Base-by-base conservation (phyloP, 2,113 vertebrate genomes). In the Brevimyrus niger region DNA sequence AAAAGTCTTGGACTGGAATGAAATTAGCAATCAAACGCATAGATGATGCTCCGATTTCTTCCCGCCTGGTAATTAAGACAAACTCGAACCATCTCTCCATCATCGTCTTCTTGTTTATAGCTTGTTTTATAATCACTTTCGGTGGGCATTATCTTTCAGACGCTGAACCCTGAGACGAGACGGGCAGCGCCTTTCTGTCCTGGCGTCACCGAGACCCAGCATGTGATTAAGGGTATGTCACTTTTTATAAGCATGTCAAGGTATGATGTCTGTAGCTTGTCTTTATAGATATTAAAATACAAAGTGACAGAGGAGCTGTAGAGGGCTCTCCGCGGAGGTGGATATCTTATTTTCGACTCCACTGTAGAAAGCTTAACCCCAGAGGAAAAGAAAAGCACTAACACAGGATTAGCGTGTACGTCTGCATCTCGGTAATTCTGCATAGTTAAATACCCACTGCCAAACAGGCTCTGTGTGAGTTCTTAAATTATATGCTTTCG, bases 231-330 rank as follows among this genome's bases (percentile, higher is more conserved):
- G 86, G 86, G 3, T 6, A n/a, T 55, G 76, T 42, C 51, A 84
- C 23, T 84, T 58, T 50, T 88, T 48, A 73, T 88, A 69, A 88
- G 48, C 44, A 44, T 80, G 53, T 76, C 48, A 53, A 80, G 69
- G 13, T 73, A 38, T 73, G 88, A 80, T 88, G 48, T 88, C 47
- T 82, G 73, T 85, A 89, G 88, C 80, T 50, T 85, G 48, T 89
- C 69, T 82, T 31, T 50, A 48, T n/a, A 31, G 38, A 89, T 85
- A 61, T 47, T 48, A 61, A 80, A 84, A 85, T 55, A 46, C 23
- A 73, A 31, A 65, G 46, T 61, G 83, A 89, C 53, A 89, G 15
- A 35, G 89, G 55, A 38, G 35, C 51, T 55, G 27, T 13, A 23
- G 44, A 86, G 8, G 21, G 46, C 51, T 61, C 35, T 87, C 51